Percentiles rank a stretch among this genome's conserved stretches.
phyloP scores from a whole-genome alignment of 2,797 vertebrate species.

The Typhlichthys eigenmanni region DNA sequence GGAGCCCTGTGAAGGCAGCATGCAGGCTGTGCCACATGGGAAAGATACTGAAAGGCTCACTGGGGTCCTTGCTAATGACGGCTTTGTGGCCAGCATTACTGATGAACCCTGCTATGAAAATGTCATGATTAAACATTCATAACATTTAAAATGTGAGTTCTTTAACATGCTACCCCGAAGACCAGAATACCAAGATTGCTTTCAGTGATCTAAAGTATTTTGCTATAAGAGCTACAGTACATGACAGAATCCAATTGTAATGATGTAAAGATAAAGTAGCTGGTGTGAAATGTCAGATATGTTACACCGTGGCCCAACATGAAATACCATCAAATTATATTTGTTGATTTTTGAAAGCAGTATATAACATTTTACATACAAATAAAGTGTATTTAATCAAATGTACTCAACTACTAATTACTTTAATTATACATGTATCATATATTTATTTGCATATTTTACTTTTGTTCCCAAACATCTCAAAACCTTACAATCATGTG shows the following conservation, averaged over 20 bases:
- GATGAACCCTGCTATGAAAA: slow-evolving; percentile 81
- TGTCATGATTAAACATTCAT: slow-evolving; percentile 62
- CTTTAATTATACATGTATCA: too few relatives aligned
- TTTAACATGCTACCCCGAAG: slow-evolving; percentile 11
- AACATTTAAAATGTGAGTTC: slow-evolving; percentile 24
- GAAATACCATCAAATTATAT: too few relatives aligned
- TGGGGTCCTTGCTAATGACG: slow-evolving; percentile 65
- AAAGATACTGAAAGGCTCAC: slow-evolving; percentile 43
- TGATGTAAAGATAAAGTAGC: too few relatives aligned
- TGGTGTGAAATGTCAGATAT: too few relatives aligned
- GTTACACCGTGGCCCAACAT: too few relatives aligned
- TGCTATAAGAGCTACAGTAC: neutral
- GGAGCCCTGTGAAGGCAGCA: slow-evolving; percentile 56
- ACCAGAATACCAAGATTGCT: neutral
- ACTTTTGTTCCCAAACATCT: too few relatives aligned
- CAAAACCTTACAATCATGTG: too few relatives aligned
- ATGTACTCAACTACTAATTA: too few relatives aligned
- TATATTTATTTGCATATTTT: too few relatives aligned
- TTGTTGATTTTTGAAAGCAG: too few relatives aligned
- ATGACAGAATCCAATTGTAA: neutral
- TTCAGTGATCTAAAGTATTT: neutral
- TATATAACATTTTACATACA: too few relatives aligned
- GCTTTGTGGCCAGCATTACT: slow-evolving; percentile 33
- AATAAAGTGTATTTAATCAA: too few relatives aligned
- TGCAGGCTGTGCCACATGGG: slow-evolving; percentile 67